These are phyloP conservation scores for Chymomyza caudatula DNA, from an alignment of 2,888 invertebrate species.

Conservation along the genomic window DNA sequence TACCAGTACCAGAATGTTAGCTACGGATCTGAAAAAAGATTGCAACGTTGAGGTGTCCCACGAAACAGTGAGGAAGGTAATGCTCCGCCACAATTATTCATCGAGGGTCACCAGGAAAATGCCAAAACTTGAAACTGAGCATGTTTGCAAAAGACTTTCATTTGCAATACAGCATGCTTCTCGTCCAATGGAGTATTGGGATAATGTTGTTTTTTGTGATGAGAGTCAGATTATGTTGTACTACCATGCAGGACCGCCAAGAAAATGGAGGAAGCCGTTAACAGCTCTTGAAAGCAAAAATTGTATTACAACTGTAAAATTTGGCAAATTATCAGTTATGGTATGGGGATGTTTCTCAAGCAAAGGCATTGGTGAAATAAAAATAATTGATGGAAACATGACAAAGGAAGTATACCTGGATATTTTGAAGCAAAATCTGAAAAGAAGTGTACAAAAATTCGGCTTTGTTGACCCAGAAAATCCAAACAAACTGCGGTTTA, in stretches of 20 bases:
- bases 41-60: too few species aligned
- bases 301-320: constrained; percentile 17
- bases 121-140: too few species aligned
- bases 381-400: background rate
- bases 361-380: background rate
- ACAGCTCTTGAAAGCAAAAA: constrained; percentile 6
- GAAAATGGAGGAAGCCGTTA: constrained; percentile 21
- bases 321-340: constrained; percentile 22
- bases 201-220: constrained; percentile 32
- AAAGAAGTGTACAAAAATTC: too few species aligned
- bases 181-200: constrained; percentile 5
- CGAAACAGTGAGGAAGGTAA: too few species aligned
- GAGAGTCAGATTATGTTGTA: constrained; percentile 31
- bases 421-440: background rate
- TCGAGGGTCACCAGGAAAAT: background rate
- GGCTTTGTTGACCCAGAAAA: too few species aligned
- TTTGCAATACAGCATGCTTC: background rate
- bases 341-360: background rate
- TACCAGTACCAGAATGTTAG: too few species aligned
- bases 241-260: constrained; percentile 27
- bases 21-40: too few species aligned
- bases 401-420: background rate
- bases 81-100: background rate
- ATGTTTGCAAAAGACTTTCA: too few species aligned
- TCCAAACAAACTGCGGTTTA: too few species aligned